phyloP scores from a whole-genome alignment of 2,797 vertebrate species.

The Trichosurus vulpecula region DNA sequence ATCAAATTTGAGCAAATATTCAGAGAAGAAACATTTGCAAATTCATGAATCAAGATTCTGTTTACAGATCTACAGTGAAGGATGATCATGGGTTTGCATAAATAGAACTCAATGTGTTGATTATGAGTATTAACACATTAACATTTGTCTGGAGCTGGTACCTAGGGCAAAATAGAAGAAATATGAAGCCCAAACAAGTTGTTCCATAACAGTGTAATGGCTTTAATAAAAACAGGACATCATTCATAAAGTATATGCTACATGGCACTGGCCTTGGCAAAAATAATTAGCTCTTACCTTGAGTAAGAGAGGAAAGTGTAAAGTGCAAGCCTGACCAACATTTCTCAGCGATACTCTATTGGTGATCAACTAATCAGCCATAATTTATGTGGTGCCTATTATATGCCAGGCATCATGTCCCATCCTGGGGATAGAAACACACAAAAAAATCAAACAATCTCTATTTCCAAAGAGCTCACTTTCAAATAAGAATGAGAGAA shows the following conservation, averaged over 20 bases:
- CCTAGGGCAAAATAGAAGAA: not conserved
- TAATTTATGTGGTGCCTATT: not conserved
- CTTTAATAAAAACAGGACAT: not conserved
- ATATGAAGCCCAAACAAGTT: not conserved
- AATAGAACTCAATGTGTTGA: not conserved
- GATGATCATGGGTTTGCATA: not conserved
- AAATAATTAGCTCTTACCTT: not conserved
- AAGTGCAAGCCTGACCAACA: not conserved
- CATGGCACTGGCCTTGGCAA: not conserved
- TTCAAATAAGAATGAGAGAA: not conserved
- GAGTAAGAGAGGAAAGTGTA: not conserved
- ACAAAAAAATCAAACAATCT: not conserved
- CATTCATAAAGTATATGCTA: not conserved
- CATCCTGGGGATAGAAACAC: no score
- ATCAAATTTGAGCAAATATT: not conserved
- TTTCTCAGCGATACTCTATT: not conserved
- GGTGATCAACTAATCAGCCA: not conserved
- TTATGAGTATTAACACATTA: not conserved
- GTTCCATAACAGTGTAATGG: not conserved
- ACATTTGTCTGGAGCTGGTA: not conserved
- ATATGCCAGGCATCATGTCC: not conserved
- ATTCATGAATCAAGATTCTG: not conserved
- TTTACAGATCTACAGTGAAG: not conserved
- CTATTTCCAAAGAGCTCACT: not conserved
- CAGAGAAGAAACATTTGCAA: not conserved